Conservation (phyloP, 2,888 invertebrate genomes). For the Drosophila tanythrix region DNA sequence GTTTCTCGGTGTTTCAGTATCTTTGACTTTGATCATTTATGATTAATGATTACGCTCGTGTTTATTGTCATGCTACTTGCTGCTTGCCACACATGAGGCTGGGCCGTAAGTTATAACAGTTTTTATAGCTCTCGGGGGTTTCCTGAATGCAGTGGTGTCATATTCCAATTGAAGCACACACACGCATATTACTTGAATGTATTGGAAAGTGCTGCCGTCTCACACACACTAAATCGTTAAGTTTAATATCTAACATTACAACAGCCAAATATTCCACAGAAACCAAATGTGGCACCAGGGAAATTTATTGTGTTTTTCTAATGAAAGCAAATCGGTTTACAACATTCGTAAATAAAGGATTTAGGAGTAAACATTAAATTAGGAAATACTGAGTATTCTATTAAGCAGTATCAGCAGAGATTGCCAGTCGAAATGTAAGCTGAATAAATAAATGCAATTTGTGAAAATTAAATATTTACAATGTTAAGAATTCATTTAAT, state of each 20-base stretch:
- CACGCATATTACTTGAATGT: conserved; percentile 34
- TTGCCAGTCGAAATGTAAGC: neutral
- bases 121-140: conserved; percentile 58
- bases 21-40: conserved; percentile 78
- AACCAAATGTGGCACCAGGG: neutral
- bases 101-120: conserved; percentile 38
- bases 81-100: conserved; percentile 10
- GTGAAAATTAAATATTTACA: neutral
- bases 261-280: conserved; percentile 7
- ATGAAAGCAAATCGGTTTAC: neutral
- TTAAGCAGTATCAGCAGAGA: no score
- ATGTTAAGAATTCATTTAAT: neutral
- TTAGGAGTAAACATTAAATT: neutral
- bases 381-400: neutral
- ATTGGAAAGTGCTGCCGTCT: conserved; percentile 8
- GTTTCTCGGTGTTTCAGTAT: conserved; percentile 55
- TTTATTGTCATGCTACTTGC: conserved; percentile 68
- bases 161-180: conserved; percentile 58
- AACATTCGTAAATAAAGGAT: neutral
- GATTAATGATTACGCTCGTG: conserved; percentile 77
- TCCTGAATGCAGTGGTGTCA: conserved; percentile 52
- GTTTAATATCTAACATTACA: conserved; percentile 18
- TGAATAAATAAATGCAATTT: neutral
- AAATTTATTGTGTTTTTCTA: neutral
- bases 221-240: conserved; percentile 18